Percentiles rank a stretch among this genome's conserved stretches.
phyloP scores from a whole-genome alignment of 2,888 invertebrate species.

The Hypolimnas misippus region DNA sequence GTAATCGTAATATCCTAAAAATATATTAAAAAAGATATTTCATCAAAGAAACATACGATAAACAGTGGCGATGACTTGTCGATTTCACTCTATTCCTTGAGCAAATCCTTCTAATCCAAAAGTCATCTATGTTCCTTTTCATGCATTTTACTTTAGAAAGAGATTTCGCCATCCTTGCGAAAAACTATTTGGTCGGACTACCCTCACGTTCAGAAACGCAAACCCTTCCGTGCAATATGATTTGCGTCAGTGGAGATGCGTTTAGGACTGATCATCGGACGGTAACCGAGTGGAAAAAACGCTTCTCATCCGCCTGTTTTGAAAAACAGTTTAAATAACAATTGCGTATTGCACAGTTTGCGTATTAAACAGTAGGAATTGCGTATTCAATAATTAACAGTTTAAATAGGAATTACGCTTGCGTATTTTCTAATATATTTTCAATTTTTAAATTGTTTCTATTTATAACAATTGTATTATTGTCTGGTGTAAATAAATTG shows the following conservation, averaged over 20 bases:
- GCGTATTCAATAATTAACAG: no score
- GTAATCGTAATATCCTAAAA: no score
- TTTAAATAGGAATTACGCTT: constrained; percentile 28
- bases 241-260: constrained; percentile 83
- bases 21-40: no score
- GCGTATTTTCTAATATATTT: constrained; percentile 14
- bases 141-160: constrained; percentile 36
- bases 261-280: constrained; percentile 79
- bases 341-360: no score
- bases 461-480: not conserved
- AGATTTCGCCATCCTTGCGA: constrained; percentile 27
- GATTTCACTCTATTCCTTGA: constrained; percentile 46
- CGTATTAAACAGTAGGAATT: no score
- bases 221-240: constrained; percentile 83
- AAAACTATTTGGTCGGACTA: constrained; percentile 47
- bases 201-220: constrained; percentile 67
- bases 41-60: constrained; percentile 52
- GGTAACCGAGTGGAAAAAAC: constrained; percentile 84
- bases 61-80: constrained; percentile 76
- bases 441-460: not conserved
- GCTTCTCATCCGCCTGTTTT: constrained; percentile 77
- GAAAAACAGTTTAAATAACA: constrained; percentile 42
- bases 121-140: constrained; percentile 40
- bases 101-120: constrained; percentile 28
- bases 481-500: not conserved